phyloP scores from a whole-genome alignment of 1,140 invertebrate genomes.

The Zaprionus tsacasi region DNA sequence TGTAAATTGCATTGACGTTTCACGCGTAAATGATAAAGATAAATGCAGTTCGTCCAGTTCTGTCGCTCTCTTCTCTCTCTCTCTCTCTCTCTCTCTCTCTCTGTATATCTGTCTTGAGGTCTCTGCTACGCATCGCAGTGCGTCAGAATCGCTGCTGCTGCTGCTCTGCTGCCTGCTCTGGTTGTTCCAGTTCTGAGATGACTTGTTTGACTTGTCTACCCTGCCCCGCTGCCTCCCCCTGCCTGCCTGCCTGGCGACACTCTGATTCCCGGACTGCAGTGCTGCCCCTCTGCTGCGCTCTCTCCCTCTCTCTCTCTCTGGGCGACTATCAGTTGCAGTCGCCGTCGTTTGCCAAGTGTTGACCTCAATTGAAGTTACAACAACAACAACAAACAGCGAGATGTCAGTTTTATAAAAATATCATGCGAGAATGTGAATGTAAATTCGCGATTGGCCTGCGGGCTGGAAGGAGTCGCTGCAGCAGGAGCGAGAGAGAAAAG shows the following conservation, averaged over 20 bases:
- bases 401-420: conserved; percentile 58
- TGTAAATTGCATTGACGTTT: background rate
- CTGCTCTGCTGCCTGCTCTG: conserved; percentile 29
- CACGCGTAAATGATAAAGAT: conserved; percentile 18
- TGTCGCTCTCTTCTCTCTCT: background rate
- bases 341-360: conserved; percentile 38
- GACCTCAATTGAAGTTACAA: conserved; percentile 53
- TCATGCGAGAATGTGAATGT: conserved; percentile 11
- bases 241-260: background rate
- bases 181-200: conserved; percentile 74
- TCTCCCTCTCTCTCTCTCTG: background rate
- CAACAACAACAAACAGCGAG: conserved; percentile 7
- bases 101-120: too few species aligned
- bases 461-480: conserved; percentile 4
- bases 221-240: conserved; percentile 45
- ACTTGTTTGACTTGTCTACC: conserved; percentile 74
- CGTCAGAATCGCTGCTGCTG: conserved; percentile 3
- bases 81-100: background rate
- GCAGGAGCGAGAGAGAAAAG: background rate
- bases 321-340: conserved; percentile 9
- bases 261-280: too few species aligned
- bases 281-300: background rate
- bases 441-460: conserved; percentile 24
- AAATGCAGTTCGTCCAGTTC: conserved; percentile 21
- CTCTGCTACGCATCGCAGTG: background rate